phyloP scores from a whole-genome alignment of 2,888 invertebrate genomes.

The Cryptophagus acutangulus region DNA sequence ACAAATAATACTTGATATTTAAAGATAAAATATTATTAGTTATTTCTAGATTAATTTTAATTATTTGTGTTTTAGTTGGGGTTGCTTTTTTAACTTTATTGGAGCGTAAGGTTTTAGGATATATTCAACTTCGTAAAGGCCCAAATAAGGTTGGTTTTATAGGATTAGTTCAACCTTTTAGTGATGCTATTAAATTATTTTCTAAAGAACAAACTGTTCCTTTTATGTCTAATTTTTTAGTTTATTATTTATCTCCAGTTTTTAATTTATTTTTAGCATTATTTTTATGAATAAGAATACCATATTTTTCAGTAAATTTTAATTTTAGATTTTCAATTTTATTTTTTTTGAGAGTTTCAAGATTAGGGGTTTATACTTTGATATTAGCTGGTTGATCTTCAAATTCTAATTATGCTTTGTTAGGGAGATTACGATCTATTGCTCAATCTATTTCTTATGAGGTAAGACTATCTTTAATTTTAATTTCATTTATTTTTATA shows the following conservation, averaged over 20 bases:
- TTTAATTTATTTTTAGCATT: slow-evolving; percentile 57
- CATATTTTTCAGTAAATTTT: slow-evolving; percentile 53
- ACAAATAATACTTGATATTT: slow-evolving; percentile 54
- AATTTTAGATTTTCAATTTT: slow-evolving; percentile 57
- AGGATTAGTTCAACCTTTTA: slow-evolving; percentile 65
- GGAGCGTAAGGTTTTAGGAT: slow-evolving; percentile 66
- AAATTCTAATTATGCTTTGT: slow-evolving; percentile 68
- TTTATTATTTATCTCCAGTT: slow-evolving; percentile 54
- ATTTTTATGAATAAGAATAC: slow-evolving; percentile 56
- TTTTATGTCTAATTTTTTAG: slow-evolving; percentile 55
- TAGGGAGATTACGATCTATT: slow-evolving; percentile 62
- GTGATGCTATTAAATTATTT: slow-evolving; percentile 70
- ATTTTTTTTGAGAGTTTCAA: slow-evolving; percentile 62
- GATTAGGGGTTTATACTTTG: slow-evolving; percentile 60
- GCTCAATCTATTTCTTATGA: slow-evolving; percentile 76
- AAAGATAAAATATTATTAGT: slow-evolving; percentile 42
- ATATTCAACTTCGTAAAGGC: slow-evolving; percentile 69
- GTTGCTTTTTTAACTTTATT: slow-evolving; percentile 69
- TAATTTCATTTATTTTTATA: slow-evolving; percentile 57
- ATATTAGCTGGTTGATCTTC: slow-evolving; percentile 64
- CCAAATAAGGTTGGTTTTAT: slow-evolving; percentile 64
- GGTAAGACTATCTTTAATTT: slow-evolving; percentile 62
- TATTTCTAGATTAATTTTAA: slow-evolving; percentile 49
- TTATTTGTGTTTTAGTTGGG: slow-evolving; percentile 58
- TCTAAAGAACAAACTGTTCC: slow-evolving; percentile 59